A percentile compares a stretch with the other conserved stretches of the same genome.
phyloP scores from a whole-genome alignment of 1,140 invertebrate genomes.

The Drosophila virilis region DNA sequence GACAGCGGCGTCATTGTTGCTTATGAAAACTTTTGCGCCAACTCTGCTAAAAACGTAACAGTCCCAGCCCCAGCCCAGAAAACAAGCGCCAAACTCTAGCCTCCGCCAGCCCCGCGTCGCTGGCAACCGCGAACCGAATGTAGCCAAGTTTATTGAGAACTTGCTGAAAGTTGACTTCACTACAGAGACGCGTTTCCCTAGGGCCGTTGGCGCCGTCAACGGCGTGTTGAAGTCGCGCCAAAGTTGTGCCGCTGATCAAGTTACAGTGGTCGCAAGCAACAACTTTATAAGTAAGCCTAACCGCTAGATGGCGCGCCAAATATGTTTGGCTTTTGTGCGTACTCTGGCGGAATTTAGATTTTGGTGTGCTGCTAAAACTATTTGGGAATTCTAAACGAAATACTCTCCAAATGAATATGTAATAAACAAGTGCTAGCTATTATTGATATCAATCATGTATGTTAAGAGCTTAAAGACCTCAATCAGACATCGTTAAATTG shows the following conservation, averaged over 20 bases:
- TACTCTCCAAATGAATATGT: too few relatives aligned
- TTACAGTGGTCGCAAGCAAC: conserved; percentile 31
- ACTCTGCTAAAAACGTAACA: conserved; percentile 19
- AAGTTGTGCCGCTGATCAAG: conserved; percentile 37
- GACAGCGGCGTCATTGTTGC: not conserved
- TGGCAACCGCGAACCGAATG: conserved; percentile 34
- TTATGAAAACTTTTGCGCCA: conserved; percentile 36
- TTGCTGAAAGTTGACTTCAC: conserved; percentile 42
- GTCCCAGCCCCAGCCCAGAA: not conserved
- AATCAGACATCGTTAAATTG: too few relatives aligned
- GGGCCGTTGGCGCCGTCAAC: not conserved
- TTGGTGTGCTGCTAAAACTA: too few relatives aligned
- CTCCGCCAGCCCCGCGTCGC: not conserved
- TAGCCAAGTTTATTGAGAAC: conserved; percentile 41
- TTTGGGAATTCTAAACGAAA: too few relatives aligned
- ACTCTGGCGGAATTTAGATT: too few relatives aligned
- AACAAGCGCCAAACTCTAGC: not conserved
- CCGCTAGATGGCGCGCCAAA: conserved; percentile 13
- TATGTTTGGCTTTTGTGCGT: too few relatives aligned
- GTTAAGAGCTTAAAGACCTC: too few relatives aligned
- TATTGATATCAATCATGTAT: too few relatives aligned
- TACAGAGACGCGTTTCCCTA: conserved; percentile 2
- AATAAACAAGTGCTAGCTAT: too few relatives aligned
- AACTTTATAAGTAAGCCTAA: conserved; percentile 20
- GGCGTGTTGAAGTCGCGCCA: conserved; percentile 13